Conservation (phyloP, 2,113 vertebrate species). For the Oreamnos americanus region DNA sequence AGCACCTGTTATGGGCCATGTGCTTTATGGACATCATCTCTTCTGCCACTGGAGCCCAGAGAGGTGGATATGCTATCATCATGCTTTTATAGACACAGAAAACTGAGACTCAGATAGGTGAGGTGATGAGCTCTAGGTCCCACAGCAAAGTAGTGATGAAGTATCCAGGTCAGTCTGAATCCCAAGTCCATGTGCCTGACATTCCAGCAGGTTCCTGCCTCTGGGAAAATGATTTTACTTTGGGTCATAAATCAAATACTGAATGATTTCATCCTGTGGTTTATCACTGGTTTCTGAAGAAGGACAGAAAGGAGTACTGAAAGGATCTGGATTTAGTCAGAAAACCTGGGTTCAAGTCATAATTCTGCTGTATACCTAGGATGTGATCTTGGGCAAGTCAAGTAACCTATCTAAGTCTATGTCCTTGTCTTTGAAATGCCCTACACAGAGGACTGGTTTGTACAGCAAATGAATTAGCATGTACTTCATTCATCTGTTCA, state of each 20-base stretch:
- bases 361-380: background rate
- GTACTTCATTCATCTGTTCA: slow-evolving; percentile 27
- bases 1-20: background rate
- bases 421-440: slow-evolving; percentile 17
- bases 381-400: background rate
- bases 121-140: background rate
- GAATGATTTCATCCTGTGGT: slow-evolving; percentile 11
- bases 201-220: background rate
- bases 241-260: slow-evolving; percentile 7
- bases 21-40: background rate
- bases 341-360: slow-evolving; percentile 12
- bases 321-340: background rate
- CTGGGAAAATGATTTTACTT: background rate
- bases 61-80: background rate
- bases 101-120: background rate
- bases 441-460: slow-evolving; percentile 7
- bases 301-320: background rate
- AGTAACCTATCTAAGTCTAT: background rate
- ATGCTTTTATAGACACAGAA: background rate
- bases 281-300: slow-evolving; percentile 5
- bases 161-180: background rate
- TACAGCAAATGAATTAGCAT: background rate
- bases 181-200: background rate
- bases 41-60: background rate
- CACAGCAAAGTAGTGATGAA: background rate